Conservation (phyloP, 2,888 invertebrate species). For the Leucozona laternaria region DNA sequence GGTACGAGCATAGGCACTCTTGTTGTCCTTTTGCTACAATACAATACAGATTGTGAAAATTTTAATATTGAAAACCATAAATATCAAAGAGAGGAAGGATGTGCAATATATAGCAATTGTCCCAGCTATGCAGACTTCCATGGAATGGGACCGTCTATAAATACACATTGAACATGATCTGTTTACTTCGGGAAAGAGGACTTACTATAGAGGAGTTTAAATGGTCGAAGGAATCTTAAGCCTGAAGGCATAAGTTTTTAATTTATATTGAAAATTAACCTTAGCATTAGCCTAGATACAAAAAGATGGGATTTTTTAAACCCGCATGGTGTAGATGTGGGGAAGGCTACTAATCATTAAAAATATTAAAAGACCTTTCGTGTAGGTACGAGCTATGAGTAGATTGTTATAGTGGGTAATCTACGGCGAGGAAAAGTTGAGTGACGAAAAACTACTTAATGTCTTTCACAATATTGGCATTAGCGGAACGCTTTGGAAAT, state of each 20-base stretch:
- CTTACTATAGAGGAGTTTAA: not conserved
- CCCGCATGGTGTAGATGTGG: not conserved
- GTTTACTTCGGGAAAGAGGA: not conserved
- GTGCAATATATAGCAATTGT: constrained; percentile 41
- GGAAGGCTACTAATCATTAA: not conserved
- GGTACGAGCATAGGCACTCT: constrained; percentile 24
- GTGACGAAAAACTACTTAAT: too few species aligned
- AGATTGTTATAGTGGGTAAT: too few species aligned
- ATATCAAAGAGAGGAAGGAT: constrained; percentile 66
- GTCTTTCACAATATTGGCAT: too few species aligned
- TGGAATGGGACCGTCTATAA: constrained; percentile 54
- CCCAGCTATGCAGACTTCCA: constrained; percentile 56
- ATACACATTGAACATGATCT: constrained; percentile 62
- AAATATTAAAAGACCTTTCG: not conserved
- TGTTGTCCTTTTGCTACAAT: constrained; percentile 39
- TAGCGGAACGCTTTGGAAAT: too few species aligned
- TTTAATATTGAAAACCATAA: constrained; percentile 75
- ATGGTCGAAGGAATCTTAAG: not conserved
- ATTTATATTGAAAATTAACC: constrained; percentile 49
- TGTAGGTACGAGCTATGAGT: not conserved
- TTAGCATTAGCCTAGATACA: constrained; percentile 42
- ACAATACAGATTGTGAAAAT: constrained; percentile 60
- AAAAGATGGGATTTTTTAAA: not conserved
- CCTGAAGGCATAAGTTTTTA: constrained; percentile 30
- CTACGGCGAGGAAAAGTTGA: too few species aligned